phyloP scores from a whole-genome alignment of 2,797 vertebrate genomes.

The Lateolabrax maculatus region DNA sequence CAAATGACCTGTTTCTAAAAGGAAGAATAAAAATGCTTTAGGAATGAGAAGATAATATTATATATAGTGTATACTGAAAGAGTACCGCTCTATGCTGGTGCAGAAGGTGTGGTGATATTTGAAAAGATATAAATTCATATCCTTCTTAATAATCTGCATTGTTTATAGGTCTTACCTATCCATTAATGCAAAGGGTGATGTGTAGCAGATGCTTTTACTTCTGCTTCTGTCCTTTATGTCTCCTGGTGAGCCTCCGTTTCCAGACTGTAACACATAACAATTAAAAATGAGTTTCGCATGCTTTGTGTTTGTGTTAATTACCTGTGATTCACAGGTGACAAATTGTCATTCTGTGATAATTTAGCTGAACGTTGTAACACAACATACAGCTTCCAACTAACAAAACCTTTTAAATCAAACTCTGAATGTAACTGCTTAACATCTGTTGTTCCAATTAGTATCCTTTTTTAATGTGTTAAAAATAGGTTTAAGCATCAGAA shows the following conservation, averaged over 20 bases:
- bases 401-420: neutral
- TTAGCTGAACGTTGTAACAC: constrained; percentile 6
- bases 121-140: neutral
- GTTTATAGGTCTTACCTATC: constrained; percentile 87
- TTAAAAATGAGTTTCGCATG: neutral
- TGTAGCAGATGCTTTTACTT: constrained; percentile 87
- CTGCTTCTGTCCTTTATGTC: constrained; percentile 82
- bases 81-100: neutral
- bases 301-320: constrained; percentile 7
- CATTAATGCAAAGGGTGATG: constrained; percentile 79
- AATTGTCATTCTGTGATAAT: neutral
- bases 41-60: neutral
- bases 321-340: neutral
- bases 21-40: neutral
- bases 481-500: neutral
- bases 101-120: neutral
- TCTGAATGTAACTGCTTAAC: neutral
- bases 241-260: constrained; percentile 82
- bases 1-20: neutral
- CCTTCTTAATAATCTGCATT: neutral
- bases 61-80: neutral
- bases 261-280: constrained; percentile 83
- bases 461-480: neutral
- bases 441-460: neutral
- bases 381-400: neutral